Evolutionary conservation across 2,797 vertebrate genomes (phyloP), one percentile per base, ranked within the genome.

Genomic region (Chromis chromis): DNA sequence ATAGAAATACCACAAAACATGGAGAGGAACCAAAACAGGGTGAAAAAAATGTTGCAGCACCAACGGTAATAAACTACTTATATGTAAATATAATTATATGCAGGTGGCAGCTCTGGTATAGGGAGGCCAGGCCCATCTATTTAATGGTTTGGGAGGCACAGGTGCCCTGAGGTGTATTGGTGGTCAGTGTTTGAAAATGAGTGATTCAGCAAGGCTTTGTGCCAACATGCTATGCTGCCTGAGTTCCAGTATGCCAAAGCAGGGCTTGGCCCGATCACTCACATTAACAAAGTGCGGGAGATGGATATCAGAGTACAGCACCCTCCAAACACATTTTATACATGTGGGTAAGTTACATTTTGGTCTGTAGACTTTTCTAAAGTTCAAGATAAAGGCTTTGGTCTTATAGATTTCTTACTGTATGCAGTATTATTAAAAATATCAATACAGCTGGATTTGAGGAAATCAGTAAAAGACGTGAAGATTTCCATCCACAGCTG

Each of bases 191-290:
- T 61, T 25, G 42, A 42, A 82, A 67, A 60, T 2, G 27, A 14
- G 40, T 80, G 79, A 89, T 55, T 90, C 69, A 80, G 68, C 33
- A 17, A 50, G 79, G 74, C 53, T 4, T 64, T 4, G 70, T 74
- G 86, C 79, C 82, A 87, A 74, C 63, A 31, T 2, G 16, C 3
- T 22, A 17, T 1, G 22, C 36, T 50, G 68, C 52, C 61, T 6
- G 33, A 52, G 54, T 48, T 27, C 70, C 65, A 62, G 9, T 53
- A 60, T 58, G 80, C 74, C 48, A 53, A 46, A 60, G 4, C 25
- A 40, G 70, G 74, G 75, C 54, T 77, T 11, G 71, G 63, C 65
- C 69, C 3, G 5, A 59, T 11, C 46, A 66, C 40, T 73, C 54
- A 19, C 46, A 24, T 42, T 53, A 50, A 73, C 76, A 81, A 86